Evolutionary conservation across 1,140 invertebrate species (phyloP).

Genomic region (Drosophila mojavensis): DNA sequence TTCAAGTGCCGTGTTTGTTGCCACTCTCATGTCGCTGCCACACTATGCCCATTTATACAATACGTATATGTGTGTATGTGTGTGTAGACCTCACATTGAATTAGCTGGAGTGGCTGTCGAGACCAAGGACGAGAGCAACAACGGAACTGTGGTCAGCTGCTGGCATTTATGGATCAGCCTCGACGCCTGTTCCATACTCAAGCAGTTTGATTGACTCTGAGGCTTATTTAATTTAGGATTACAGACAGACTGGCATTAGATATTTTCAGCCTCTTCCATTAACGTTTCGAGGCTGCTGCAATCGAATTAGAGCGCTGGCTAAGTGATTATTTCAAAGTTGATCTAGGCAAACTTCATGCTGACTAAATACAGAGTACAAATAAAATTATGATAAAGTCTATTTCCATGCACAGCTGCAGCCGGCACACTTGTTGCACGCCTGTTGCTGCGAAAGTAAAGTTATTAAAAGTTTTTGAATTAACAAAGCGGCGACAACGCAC

Average conservation of each 20-base stretch:
- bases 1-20: constrained; percentile 49
- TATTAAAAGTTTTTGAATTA: constrained; percentile 77
- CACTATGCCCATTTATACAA: neutral
- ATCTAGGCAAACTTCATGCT: constrained; percentile 36
- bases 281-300: neutral
- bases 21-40: constrained; percentile 19
- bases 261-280: neutral
- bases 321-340: constrained; percentile 15
- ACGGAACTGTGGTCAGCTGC: constrained; percentile 47
- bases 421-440: constrained; percentile 57
- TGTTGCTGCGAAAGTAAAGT: constrained; percentile 63
- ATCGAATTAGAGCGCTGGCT: constrained; percentile 7
- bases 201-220: constrained; percentile 46
- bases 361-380: constrained; percentile 7
- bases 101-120: constrained; percentile 63
- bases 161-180: constrained; percentile 71
- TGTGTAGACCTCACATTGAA: constrained; percentile 64
- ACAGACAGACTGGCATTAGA: neutral
- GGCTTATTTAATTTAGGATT: too few species aligned
- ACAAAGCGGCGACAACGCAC: constrained; percentile 58
- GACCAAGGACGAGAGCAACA: neutral
- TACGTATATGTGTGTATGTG: constrained; percentile 20
- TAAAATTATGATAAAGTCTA: constrained; percentile 12
- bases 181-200: constrained; percentile 52
- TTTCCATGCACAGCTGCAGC: neutral